Evolutionary conservation across 2,113 vertebrate genomes (phyloP), one percentile per base, ranked within the genome.

Genomic region (Hyperopisus bebe): DNA sequence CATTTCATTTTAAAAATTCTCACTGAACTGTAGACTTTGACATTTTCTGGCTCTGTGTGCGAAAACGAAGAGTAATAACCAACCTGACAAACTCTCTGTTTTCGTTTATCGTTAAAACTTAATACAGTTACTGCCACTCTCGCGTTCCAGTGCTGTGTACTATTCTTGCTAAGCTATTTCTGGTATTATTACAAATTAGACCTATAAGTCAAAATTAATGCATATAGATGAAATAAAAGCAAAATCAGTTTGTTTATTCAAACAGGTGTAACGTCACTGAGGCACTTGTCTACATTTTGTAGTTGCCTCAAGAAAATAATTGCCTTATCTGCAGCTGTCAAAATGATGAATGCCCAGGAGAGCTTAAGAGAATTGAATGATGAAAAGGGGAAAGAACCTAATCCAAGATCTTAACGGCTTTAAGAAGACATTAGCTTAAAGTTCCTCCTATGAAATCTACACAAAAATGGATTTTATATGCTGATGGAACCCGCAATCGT

Each of bases 261-360:
- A 93, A 95, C 94, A 95, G 94, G 95, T 94, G 94, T 92, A 92
- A 92, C 94, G 94, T 95, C 95, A 95, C 90, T 92, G 91, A 93
- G 94, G 94, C 95, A 94, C 94, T 94, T 94, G 94, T 95, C 95
- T 95, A 95, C 94, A 94, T 94, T 95, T 94, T 95, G 94, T 96
- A 94, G 94, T 94, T 93, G 94, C 95, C 94, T 90, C 92, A 90
- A 93, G 94, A 95, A 96, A 95, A 96, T 96, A 96, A 96, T 95
- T 95, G 94, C 95, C 94, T 94, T 95, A 96, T 96, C 95, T 96
- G 94, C 95, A 95, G 95, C 95, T 95, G 95, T 96, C 95, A 96
- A 93, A 94, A 95, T 96, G 95, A 95, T 95, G 94, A 95, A 96
- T 96, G 95, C 94, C 93, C 93, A 19, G 21, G 93, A 95, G 94